These are phyloP conservation scores for Protobothrops mucrosquamatus DNA, from an alignment of 2,113 vertebrate genomes.

Conservation along the genomic window DNA sequence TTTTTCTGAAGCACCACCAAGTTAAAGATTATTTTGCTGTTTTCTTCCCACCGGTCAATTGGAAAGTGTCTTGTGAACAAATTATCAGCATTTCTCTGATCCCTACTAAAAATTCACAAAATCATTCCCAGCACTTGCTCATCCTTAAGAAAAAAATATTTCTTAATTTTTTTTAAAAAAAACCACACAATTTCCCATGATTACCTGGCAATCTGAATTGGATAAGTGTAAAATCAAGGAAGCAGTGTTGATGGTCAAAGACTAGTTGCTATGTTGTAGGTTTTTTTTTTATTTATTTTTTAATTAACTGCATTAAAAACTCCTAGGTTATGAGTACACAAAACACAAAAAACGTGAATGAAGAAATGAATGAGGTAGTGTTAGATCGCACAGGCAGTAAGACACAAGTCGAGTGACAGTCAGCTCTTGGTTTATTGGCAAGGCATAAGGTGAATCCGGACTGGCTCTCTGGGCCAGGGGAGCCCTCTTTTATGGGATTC, in stretches of 20 bases:
- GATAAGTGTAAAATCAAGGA: neutral
- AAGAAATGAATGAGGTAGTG: neutral
- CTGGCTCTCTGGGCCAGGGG: too few relatives aligned
- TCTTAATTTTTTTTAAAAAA: neutral
- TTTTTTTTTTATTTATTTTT: too few relatives aligned
- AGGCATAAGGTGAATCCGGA: too few relatives aligned
- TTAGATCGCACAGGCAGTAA: too few relatives aligned
- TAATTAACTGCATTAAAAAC: neutral
- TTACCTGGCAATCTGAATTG: neutral
- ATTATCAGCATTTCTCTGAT: neutral
- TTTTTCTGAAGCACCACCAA: neutral
- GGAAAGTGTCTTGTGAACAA: neutral
- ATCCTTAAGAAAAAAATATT: neutral
- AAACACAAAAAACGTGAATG: neutral
- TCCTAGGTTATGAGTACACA: neutral
- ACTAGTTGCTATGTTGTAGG: neutral
- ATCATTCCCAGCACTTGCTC: neutral
- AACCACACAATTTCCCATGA: neutral
- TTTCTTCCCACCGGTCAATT: neutral
- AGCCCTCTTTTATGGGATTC: too few relatives aligned
- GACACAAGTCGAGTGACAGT: too few relatives aligned
- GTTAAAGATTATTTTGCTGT: neutral
- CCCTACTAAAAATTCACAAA: neutral
- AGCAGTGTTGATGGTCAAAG: neutral
- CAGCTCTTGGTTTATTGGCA: too few relatives aligned